A percentile compares a stretch with the other conserved stretches of the same genome.
Conservation (phyloP, 2,888 invertebrate species). For the Caenorhabditis becei region DNA sequence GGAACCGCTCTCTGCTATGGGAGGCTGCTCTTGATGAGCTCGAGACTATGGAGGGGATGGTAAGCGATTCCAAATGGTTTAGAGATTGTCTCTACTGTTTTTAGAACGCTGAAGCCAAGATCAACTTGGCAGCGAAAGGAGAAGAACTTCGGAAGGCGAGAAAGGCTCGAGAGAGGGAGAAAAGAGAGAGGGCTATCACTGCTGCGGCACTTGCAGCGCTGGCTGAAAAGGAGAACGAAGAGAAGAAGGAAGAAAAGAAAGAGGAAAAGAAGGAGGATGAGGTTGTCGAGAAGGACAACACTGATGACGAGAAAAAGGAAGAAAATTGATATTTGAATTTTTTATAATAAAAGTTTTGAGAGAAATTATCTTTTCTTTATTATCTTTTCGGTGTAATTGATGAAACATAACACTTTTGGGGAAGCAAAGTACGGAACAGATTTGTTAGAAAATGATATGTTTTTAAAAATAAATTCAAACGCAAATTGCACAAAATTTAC, state of each 20-base stretch:
- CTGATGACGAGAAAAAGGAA: neutral
- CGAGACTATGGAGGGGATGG: conserved; percentile 33
- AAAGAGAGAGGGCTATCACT: conserved; percentile 20
- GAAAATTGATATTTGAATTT: neutral
- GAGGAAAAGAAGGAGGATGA: conserved; percentile 1
- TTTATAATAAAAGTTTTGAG: neutral
- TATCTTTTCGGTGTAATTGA: neutral
- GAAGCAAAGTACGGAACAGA: no score
- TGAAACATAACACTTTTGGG: no score
- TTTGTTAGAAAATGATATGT: no score
- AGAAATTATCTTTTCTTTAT: neutral
- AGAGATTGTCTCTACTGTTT: neutral
- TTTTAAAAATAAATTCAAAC: neutral
- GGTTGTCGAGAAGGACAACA: neutral
- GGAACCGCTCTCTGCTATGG: conserved; percentile 20
- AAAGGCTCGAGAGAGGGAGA: conserved; percentile 4
- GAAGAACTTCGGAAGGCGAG: neutral
- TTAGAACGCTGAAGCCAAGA: conserved; percentile 6
- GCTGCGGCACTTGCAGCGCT: no score
- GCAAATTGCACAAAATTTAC: neutral
- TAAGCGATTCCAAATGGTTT: neutral
- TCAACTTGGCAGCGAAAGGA: neutral
- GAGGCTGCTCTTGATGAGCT: conserved; percentile 44
- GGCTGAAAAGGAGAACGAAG: neutral
- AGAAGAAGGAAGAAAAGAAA: neutral